Conservation (phyloP, 2,797 vertebrate species). For the Gorsachius magnificus region DNA sequence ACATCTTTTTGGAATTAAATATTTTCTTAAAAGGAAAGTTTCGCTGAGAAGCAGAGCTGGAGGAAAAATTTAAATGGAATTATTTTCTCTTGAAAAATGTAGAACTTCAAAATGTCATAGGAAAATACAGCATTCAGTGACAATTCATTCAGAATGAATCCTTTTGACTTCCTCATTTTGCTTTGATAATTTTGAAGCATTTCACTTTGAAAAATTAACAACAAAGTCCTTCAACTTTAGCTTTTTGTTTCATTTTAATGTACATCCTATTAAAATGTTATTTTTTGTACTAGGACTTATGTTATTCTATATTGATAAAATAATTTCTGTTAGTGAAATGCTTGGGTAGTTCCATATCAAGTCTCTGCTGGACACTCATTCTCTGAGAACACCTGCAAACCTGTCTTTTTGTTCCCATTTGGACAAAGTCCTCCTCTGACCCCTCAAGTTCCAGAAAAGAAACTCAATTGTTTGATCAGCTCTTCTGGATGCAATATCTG, state of each 20-base stretch:
- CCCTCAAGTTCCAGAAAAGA: not conserved
- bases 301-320: not conserved
- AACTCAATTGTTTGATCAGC: not conserved
- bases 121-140: not conserved
- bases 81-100: not conserved
- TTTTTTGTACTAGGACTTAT: not conserved
- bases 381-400: not conserved
- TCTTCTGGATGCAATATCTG: not conserved
- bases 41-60: not conserved
- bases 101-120: not conserved
- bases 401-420: not conserved
- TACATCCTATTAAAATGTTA: not conserved
- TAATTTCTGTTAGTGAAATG: not conserved
- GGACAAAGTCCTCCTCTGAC: not conserved
- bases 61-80: not conserved
- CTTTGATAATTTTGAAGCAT: not conserved
- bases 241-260: not conserved
- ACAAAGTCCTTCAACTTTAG: not conserved
- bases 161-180: not conserved
- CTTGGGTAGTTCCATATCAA: not conserved
- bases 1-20: conserved; percentile 23
- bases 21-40: conserved; percentile 47
- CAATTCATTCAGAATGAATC: not conserved
- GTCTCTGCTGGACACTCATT: not conserved
- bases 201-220: not conserved